A percentile compares a stretch with the other conserved stretches of the same genome.
These are phyloP conservation scores for Pyxicephalus adspersus DNA, from an alignment of 2,113 vertebrate species.

Conservation along the genomic window DNA sequence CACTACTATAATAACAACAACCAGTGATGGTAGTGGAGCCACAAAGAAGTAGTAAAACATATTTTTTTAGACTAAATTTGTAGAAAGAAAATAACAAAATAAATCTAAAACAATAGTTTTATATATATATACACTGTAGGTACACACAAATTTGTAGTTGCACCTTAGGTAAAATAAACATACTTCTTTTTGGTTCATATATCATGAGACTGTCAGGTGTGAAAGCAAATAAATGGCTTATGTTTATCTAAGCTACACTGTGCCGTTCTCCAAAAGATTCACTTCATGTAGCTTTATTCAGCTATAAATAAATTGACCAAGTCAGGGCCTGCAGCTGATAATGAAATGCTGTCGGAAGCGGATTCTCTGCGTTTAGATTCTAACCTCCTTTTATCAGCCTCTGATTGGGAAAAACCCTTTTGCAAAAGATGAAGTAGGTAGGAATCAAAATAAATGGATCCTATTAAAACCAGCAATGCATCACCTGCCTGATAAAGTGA, in stretches of 20 bases:
- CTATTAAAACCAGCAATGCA: slow-evolving; percentile 99
- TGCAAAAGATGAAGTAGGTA: slow-evolving; percentile 94
- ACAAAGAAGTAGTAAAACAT: too few relatives aligned
- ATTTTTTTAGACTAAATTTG: too few relatives aligned
- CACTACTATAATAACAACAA: too few relatives aligned
- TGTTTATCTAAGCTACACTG: slow-evolving; percentile 95
- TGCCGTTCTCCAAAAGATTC: slow-evolving; percentile 85
- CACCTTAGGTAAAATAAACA: slow-evolving; percentile 71
- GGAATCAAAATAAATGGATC: slow-evolving; percentile 99
- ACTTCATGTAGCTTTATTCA: slow-evolving; percentile 79
- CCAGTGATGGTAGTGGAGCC: too few relatives aligned
- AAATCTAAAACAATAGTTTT: too few relatives aligned
- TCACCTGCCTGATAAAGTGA: slow-evolving; percentile 99
- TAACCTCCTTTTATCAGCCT: slow-evolving; percentile 86
- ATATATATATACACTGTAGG: too few relatives aligned
- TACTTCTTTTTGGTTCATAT: slow-evolving; percentile 95
- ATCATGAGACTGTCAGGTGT: slow-evolving; percentile 93
- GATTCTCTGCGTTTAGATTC: slow-evolving; percentile 72
- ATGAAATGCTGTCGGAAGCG: slow-evolving; percentile 78
- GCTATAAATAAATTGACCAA: slow-evolving; percentile 93
- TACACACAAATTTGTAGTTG: too few relatives aligned
- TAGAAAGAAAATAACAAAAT: too few relatives aligned
- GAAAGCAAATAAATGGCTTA: slow-evolving; percentile 93
- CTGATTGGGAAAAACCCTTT: slow-evolving; percentile 88
- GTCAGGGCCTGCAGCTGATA: slow-evolving; percentile 83